Conservation (phyloP, 2,113 vertebrate genomes). For the Colossoma macropomum region DNA sequence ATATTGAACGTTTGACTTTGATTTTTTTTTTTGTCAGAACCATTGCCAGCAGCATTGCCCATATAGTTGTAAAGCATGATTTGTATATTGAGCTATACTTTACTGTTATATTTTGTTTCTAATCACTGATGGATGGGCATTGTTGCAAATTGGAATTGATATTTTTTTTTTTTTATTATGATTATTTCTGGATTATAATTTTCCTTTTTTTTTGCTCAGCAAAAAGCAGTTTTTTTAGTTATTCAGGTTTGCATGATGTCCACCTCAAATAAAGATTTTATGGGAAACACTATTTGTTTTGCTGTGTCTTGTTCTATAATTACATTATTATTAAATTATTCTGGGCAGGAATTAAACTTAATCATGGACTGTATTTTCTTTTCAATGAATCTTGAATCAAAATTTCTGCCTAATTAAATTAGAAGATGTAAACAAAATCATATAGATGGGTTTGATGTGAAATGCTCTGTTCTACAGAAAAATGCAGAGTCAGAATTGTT, state of each 20-base stretch:
- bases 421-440: no score
- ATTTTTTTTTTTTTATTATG: not conserved
- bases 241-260: constrained; percentile 67
- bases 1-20: not conserved
- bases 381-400: not conserved
- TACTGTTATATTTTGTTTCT: not conserved
- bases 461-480: no score
- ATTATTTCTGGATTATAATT: constrained; percentile 20
- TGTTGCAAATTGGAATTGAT: constrained; percentile 29
- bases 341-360: no score
- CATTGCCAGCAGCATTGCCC: constrained; percentile 27
- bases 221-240: constrained; percentile 46
- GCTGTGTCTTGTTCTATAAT: constrained; percentile 13
- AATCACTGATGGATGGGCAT: constrained; percentile 10
- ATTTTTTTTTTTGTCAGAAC: constrained; percentile 41
- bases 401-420: no score
- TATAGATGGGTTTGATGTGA: no score
- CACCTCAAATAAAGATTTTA: constrained; percentile 74
- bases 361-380: no score
- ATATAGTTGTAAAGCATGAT: constrained; percentile 59
- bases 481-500: no score
- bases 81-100: constrained; percentile 51
- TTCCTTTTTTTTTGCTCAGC: constrained; percentile 29
- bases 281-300: constrained; percentile 59
- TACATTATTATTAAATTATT: not conserved